Conservation (phyloP, 2,797 vertebrate species). For the Cyprinodon diabolis region DNA sequence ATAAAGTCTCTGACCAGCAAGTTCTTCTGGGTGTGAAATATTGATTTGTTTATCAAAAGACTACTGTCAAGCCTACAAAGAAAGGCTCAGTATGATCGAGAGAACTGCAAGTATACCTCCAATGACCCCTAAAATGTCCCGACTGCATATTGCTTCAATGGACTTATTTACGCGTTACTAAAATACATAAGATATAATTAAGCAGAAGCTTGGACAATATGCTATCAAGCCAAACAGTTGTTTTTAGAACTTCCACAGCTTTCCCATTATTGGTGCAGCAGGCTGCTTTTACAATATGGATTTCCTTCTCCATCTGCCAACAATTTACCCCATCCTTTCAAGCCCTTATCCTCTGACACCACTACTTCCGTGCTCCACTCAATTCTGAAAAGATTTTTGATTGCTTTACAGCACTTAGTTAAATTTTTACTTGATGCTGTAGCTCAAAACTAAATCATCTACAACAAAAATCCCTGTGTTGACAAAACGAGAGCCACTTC, state of each 20-base stretch:
- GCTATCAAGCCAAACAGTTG: constrained; percentile 21
- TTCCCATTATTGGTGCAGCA: constrained; percentile 11
- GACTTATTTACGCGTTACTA: background rate
- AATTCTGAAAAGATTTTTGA: constrained; percentile 53
- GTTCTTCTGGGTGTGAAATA: background rate
- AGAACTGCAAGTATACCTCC: background rate
- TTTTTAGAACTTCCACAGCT: constrained; percentile 9
- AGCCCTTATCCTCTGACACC: constrained; percentile 26
- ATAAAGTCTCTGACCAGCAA: background rate
- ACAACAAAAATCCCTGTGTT: constrained; percentile 44
- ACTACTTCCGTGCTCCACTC: constrained; percentile 28
- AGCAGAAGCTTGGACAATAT: background rate
- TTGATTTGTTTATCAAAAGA: background rate
- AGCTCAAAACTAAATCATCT: constrained; percentile 31
- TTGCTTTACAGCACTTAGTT: constrained; percentile 47
- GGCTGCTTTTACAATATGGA: constrained; percentile 10
- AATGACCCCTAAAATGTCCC: background rate
- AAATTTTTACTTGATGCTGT: constrained; percentile 40
- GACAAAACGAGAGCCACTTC: constrained; percentile 43
- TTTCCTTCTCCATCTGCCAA: constrained; percentile 36
- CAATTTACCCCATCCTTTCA: constrained; percentile 30
- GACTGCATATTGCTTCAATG: background rate
- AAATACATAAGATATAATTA: background rate
- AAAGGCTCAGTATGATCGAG: too few species aligned
- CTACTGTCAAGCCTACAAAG: too few species aligned